Percentiles rank a stretch among this genome's conserved stretches.
Evolutionary conservation across 1,140 invertebrate species (phyloP).

Genomic region (Plectus sambesii): DNA sequence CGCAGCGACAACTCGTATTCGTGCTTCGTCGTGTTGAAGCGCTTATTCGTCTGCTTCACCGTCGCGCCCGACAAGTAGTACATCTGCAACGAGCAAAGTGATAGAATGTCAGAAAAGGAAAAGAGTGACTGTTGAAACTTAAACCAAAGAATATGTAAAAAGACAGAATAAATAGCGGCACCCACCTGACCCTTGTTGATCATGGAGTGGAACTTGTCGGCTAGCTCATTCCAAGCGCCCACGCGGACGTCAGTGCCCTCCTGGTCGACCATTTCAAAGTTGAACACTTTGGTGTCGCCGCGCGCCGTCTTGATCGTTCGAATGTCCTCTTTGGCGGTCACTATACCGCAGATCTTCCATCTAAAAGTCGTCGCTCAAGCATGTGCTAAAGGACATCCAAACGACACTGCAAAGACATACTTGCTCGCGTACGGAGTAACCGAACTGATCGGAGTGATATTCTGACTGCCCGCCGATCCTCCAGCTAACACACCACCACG

Average conservation of each 20-base stretch:
- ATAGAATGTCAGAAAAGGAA: conserved; percentile 9
- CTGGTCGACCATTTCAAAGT: conserved; percentile 79
- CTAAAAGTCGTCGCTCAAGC: conserved; percentile 52
- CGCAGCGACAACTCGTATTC: conserved; percentile 90
- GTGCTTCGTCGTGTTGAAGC: conserved; percentile 69
- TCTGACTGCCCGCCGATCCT: too few relatives aligned
- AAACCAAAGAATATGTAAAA: conserved; percentile 6
- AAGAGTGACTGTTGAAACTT: conserved; percentile 13
- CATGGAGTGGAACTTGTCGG: conserved; percentile 78
- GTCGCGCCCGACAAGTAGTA: conserved; percentile 66
- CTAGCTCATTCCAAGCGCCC: conserved; percentile 79
- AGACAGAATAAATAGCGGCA: background rate
- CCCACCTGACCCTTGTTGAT: conserved; percentile 61
- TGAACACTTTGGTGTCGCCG: conserved; percentile 86
- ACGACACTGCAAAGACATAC: conserved; percentile 11
- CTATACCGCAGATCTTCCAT: conserved; percentile 81
- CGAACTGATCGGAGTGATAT: conserved; percentile 23
- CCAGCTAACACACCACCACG: too few relatives aligned
- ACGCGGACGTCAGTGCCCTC: conserved; percentile 75
- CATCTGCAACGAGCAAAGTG: conserved; percentile 56
- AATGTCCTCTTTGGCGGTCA: conserved; percentile 68
- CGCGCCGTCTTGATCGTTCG: conserved; percentile 76
- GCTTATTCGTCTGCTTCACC: conserved; percentile 81
- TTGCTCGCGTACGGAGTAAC: conserved; percentile 35
- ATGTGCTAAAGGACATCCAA: conserved; percentile 6